Conservation (phyloP, 2,888 invertebrate genomes). For the Erynnis tages region DNA sequence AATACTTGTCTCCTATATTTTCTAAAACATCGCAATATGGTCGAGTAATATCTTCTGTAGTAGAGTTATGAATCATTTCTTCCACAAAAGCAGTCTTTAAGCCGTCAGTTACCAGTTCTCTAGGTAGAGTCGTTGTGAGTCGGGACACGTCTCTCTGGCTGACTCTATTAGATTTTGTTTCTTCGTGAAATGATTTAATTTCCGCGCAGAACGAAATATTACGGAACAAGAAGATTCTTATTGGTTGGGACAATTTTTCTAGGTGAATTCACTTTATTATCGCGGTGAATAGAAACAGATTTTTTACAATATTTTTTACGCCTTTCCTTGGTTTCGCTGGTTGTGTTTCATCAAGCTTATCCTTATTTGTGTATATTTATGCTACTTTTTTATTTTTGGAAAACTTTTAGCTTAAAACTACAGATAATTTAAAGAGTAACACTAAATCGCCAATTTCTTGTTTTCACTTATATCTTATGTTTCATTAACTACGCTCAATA, state of each 20-base stretch:
- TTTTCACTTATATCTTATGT: too few species aligned
- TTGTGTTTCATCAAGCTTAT: too few species aligned
- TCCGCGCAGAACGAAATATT: constrained; percentile 7
- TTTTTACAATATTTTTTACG: too few species aligned
- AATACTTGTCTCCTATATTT: too few species aligned
- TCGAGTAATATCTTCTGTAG: background rate
- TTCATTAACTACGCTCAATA: too few species aligned
- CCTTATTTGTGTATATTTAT: too few species aligned
- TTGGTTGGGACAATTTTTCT: constrained; percentile 1
- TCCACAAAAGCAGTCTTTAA: background rate
- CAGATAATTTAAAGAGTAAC: too few species aligned
- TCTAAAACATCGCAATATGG: too few species aligned
- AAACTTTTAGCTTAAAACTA: too few species aligned
- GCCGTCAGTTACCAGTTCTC: background rate
- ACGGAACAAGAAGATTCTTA: constrained; percentile 3
- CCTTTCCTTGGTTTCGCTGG: too few species aligned
- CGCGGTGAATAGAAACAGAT: background rate
- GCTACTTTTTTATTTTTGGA: too few species aligned
- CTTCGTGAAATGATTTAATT: constrained; percentile 22
- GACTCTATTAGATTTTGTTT: constrained; percentile 22
- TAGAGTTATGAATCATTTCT: background rate
- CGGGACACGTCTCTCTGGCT: constrained; percentile 9
- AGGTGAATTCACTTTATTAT: background rate
- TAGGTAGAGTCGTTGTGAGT: background rate
- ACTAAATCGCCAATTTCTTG: too few species aligned